A percentile compares a stretch with the other conserved stretches of the same genome.
Evolutionary conservation across 2,888 invertebrate species (phyloP).

Genomic region (Eristalis intricaria): DNA sequence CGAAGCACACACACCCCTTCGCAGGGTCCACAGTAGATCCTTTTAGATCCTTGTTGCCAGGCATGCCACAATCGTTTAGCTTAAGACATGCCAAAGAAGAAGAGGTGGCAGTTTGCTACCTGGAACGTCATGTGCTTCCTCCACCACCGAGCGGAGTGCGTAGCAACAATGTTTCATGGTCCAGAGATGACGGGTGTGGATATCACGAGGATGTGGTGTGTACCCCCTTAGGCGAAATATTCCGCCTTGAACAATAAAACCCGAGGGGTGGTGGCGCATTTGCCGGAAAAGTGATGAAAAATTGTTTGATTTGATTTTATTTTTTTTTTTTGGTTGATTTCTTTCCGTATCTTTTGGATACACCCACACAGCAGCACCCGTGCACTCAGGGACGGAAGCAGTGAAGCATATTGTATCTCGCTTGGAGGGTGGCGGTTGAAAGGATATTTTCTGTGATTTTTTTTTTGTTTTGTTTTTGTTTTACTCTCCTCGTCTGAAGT

Average conservation of each 20-base stretch:
- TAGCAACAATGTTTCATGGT: constrained; percentile 50
- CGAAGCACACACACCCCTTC: neutral
- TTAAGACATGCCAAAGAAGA: neutral
- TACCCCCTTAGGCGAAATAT: neutral
- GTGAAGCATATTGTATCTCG: constrained; percentile 61
- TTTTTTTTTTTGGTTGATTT: constrained; percentile 64
- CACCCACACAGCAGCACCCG: neutral
- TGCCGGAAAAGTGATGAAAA: constrained; percentile 67
- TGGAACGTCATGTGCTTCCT: constrained; percentile 46
- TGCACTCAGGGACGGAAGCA: constrained; percentile 3
- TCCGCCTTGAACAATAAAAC: constrained; percentile 21
- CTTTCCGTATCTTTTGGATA: constrained; percentile 48
- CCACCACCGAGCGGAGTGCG: constrained; percentile 27
- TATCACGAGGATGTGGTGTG: neutral
- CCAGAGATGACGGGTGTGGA: constrained; percentile 27
- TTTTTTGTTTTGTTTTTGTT: constrained; percentile 34
- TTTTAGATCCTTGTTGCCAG: neutral
- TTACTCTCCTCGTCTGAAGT: constrained; percentile 11
- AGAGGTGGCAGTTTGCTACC: constrained; percentile 19
- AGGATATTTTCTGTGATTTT: constrained; percentile 65
- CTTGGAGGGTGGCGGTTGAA: constrained; percentile 26
- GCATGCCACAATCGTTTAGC: neutral
- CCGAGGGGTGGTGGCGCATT: constrained; percentile 30
- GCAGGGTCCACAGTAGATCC: neutral
- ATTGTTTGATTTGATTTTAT: constrained; percentile 69